A percentile compares a stretch with the other conserved stretches of the same genome.
Conservation (phyloP, 2,888 invertebrate genomes). For the Spialia ferax region DNA sequence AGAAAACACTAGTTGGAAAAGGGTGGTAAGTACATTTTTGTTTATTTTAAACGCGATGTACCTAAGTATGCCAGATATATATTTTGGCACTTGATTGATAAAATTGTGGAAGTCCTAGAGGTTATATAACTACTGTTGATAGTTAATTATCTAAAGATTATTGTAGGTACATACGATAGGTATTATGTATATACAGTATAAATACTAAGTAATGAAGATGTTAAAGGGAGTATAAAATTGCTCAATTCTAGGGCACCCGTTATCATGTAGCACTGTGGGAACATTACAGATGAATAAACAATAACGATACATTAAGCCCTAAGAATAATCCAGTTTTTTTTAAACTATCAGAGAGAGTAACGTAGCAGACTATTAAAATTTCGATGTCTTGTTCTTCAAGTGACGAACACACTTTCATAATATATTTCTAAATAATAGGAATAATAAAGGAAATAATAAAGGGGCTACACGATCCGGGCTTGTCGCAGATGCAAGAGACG, state of each 20-base stretch:
- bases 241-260: slow-evolving; percentile 23
- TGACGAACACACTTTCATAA: neutral
- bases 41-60: slow-evolving; percentile 9
- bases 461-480: slow-evolving; percentile 37
- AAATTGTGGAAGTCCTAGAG: slow-evolving; percentile 2
- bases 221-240: slow-evolving; percentile 38
- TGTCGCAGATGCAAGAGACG: slow-evolving; percentile 37
- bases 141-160: slow-evolving; percentile 31
- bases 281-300: neutral
- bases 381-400: slow-evolving; percentile 29
- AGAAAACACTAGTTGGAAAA: neutral
- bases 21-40: neutral
- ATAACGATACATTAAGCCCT: slow-evolving; percentile 13
- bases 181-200: slow-evolving; percentile 42
- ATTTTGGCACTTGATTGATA: slow-evolving; percentile 29
- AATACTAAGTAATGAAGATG: slow-evolving; percentile 22
- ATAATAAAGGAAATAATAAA: slow-evolving; percentile 6
- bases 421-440: neutral
- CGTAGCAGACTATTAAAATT: slow-evolving; percentile 25
- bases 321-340: slow-evolving; percentile 12
- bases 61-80: slow-evolving; percentile 14
- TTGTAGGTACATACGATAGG: slow-evolving; percentile 25
- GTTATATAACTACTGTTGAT: slow-evolving; percentile 30
- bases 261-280: neutral
- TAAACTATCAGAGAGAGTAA: slow-evolving; percentile 5